Base-by-base conservation (phyloP, 1,140 invertebrate species). In the Zaprionus inermis region DNA sequence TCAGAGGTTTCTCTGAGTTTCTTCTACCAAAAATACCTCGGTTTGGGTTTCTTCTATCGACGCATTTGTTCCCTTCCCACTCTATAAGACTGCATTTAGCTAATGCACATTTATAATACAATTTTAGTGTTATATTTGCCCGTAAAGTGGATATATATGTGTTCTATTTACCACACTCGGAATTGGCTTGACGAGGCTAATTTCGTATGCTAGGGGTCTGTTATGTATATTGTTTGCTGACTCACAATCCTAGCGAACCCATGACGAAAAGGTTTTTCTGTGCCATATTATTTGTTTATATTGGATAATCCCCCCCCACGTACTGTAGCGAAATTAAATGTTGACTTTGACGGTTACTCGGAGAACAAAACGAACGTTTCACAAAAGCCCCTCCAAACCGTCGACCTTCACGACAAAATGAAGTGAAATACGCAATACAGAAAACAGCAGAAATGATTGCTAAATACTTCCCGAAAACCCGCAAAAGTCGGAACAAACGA, bases 361-460 rank as follows among this genome's bases (percentile, higher is more conserved):
- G 20, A 86, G 83, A 88, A 88, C 72, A 88, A 86, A 86, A 65
- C 79, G 71, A 56, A 59, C 52, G 36, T 60, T 60, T 84, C 59
- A 68, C 67, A 78, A 76, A 80, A 36, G 57, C 64, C n/a, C n/a
- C 67, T 7, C n/a, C 6, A 44, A 44, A 68, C 67, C 72, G 54
- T 57, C 66, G 79, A 83, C 83, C 83, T 88, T 86, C 79, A 72
- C 83, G 30, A 32, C 3, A 54, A 73, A 64, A 61, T 88, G 58
- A 77, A 88, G 79, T 79, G 57, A 82, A 88, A 70, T 54, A 77
- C 76, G 65, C 79, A 78, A 76, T 14, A 41, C 34, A 59, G 6
- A 75, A 79, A 77, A 66, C 61, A 58, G 32, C 34, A 59, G 6
- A 75, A 79, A 77, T 63, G 57, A 58, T 86, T 89, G 79, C 67